Base-by-base conservation (phyloP, 2,113 vertebrate genomes). In the Lepisosteus oculatus region DNA sequence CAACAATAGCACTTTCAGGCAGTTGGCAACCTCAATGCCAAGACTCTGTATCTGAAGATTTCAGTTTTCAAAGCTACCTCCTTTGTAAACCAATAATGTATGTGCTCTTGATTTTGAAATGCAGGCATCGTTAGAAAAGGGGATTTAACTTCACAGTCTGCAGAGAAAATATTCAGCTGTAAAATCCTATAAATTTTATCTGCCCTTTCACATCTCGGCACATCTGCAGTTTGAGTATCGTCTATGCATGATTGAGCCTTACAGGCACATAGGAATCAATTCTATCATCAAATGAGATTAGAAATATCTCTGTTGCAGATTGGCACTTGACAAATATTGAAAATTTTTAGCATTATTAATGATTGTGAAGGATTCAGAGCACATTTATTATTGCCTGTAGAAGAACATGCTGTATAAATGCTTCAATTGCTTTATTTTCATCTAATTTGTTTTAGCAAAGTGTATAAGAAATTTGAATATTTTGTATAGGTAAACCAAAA, bases 61-160 rank as follows among this genome's bases (percentile, higher is more conserved):
- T 67, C 57, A 55, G 72, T 62, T 73, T 61, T 62, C 41, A 15
- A 47, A 63, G 56, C 17, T 43, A 15, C 17, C 56, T 61, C 45
- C 51, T 61, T 17, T 69, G 17, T 69, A 43, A 69, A 63, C 67
- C 44, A 68, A 56, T 64, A 43, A 69, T 69, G 63, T 68, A 69
- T 67, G 55, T 43, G 5, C 13, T 64, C 51, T 65, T 43, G 2
- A 69, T 69, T 69, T 69, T 17, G n/a, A 55, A 73, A 62, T 59
- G 15, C 13, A 51, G 43, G 43, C 17, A 61, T 55, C 66, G 11
- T 68, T 68, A 54, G 44, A 8, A 14, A 44, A 66, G 43, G 8
- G 15, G 29, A 42, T 54, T 41, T 45, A 41, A 61, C 29, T 29
- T 29, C 29, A 29, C 29, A 29, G 29, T 29, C 29, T 29, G 47